Evolutionary conservation across 1,140 invertebrate genomes (phyloP).

Genomic region (Pristionchus pacificus): DNA sequence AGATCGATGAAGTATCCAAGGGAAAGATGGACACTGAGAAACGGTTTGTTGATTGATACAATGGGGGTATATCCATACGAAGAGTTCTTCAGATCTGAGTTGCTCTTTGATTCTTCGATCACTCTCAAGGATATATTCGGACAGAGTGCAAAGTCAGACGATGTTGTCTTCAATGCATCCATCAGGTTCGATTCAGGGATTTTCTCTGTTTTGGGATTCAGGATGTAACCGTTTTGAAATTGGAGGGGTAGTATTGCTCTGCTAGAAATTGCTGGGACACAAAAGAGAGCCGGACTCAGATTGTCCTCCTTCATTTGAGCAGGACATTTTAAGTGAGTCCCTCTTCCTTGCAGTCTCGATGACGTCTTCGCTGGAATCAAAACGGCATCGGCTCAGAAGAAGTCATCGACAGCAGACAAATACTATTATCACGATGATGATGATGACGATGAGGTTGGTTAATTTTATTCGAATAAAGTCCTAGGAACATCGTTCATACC

Average conservation of each 20-base stretch:
- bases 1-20: neutral
- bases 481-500: no score
- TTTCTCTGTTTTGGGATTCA: neutral
- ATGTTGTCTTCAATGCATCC: neutral
- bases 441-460: no score
- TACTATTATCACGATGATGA: neutral
- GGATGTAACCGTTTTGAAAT: neutral
- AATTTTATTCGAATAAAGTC: no score
- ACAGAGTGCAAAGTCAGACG: neutral
- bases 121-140: neutral
- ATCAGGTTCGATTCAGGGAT: conserved; percentile 1
- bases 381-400: neutral
- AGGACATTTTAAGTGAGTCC: no score
- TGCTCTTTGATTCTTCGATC: neutral
- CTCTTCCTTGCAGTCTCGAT: neutral
- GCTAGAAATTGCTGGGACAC: no score
- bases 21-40: neutral
- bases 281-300: no score
- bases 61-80: neutral
- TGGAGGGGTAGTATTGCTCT: no score
- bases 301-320: no score
- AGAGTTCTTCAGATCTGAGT: neutral
- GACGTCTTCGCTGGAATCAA: neutral
- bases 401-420: neutral
- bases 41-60: neutral